Evolutionary conservation across 2,113 vertebrate species (phyloP).

Genomic region (Nettapus auritus): DNA sequence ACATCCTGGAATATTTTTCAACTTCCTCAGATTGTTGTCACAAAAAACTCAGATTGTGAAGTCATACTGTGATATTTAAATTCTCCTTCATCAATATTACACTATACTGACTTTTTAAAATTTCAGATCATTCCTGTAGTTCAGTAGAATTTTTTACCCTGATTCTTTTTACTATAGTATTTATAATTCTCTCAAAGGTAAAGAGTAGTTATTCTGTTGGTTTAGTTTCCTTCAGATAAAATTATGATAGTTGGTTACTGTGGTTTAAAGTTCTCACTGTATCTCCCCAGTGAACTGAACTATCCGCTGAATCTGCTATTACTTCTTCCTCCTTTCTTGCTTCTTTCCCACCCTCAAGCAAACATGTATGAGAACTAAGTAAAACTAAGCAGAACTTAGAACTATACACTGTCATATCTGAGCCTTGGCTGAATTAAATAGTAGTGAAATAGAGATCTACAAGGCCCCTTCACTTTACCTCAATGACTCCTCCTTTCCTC

Average conservation of each 20-base stretch:
- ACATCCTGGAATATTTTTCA: not conserved
- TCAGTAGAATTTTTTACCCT: not conserved
- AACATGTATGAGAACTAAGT: accelerated
- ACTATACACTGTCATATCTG: not conserved
- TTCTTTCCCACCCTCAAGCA: not conserved
- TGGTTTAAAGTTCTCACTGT: not conserved
- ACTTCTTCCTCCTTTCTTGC: not conserved
- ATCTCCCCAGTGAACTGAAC: not conserved
- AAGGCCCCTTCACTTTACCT: not conserved
- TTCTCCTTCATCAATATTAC: not conserved
- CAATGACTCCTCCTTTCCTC: not conserved
- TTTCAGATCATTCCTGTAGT: not conserved
- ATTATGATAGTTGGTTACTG: not conserved
- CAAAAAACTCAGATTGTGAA: not conserved
- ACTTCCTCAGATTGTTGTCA: not conserved
- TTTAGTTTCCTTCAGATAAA: not conserved
- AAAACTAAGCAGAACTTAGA: not conserved
- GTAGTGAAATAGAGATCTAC: not conserved
- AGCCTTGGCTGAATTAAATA: not conserved
- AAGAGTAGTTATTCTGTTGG: not conserved
- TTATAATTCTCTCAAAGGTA: not conserved
- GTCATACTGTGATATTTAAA: not conserved
- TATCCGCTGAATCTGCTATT: not conserved
- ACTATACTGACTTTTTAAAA: not conserved
- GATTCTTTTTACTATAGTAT: not conserved